These are phyloP conservation scores for Venustaconcha ellipsiformis DNA, from an alignment of 1,140 invertebrate species.

Conservation along the genomic window DNA sequence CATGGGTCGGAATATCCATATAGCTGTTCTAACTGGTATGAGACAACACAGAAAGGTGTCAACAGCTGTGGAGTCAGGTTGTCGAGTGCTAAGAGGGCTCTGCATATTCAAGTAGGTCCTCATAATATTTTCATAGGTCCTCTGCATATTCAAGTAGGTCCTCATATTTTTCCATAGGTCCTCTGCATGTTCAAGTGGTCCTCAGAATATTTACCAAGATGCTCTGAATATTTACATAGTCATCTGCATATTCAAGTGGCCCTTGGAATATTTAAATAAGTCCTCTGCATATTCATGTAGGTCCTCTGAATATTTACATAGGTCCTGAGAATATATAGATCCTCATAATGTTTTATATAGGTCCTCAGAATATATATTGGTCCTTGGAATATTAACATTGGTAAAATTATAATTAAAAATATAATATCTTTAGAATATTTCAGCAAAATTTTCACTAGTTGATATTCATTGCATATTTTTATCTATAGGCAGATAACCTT, in stretches of 20 bases:
- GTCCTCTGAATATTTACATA: background rate
- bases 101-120: conserved; percentile 28
- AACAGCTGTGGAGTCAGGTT: conserved; percentile 12
- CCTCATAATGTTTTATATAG: background rate
- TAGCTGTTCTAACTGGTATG: conserved; percentile 22
- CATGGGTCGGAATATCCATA: conserved; percentile 17
- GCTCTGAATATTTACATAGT: background rate
- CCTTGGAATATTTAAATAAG: background rate
- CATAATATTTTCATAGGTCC: background rate
- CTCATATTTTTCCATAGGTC: background rate
- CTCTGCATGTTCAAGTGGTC: background rate
- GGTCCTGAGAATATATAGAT: background rate
- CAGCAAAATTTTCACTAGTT: too few relatives aligned
- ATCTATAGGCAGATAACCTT: too few relatives aligned
- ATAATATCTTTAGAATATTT: too few relatives aligned
- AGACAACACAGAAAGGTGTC: conserved; percentile 5
- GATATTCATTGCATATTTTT: too few relatives aligned
- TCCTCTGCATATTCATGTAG: background rate
- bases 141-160: background rate
- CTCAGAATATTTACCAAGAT: background rate
- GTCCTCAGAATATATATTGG: background rate
- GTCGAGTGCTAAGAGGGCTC: conserved; percentile 21
- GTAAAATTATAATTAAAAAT: background rate
- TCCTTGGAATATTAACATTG: background rate
- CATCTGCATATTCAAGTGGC: background rate